These are phyloP conservation scores for Coelogynopora nodosa DNA, from an alignment of 2,888 invertebrate species.

Conservation along the genomic window DNA sequence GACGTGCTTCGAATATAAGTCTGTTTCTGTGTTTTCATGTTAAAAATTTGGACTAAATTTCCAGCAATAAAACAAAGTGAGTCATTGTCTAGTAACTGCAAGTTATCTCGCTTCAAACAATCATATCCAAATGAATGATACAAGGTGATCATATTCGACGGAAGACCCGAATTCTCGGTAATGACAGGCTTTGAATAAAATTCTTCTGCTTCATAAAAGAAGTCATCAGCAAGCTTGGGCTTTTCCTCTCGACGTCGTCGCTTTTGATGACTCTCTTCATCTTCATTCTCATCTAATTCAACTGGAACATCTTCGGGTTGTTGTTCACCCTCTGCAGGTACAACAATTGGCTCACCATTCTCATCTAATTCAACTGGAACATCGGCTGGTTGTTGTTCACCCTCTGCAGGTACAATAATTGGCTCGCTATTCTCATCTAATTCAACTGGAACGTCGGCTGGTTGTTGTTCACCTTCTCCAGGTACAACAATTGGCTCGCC, in stretches of 20 bases:
- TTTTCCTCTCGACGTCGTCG: slow-evolving; percentile 46
- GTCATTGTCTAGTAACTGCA: slow-evolving; percentile 72
- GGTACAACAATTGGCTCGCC: slow-evolving; percentile 26
- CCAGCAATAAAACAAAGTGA: slow-evolving; percentile 77
- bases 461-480: slow-evolving; percentile 13
- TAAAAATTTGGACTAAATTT: slow-evolving; percentile 74
- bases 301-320: slow-evolving; percentile 35
- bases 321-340: background rate
- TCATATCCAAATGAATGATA: slow-evolving; percentile 84
- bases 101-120: slow-evolving; percentile 74
- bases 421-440: slow-evolving; percentile 33
- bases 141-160: slow-evolving; percentile 54
- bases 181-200: slow-evolving; percentile 54
- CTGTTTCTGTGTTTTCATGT: slow-evolving; percentile 68
- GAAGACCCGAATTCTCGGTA: slow-evolving; percentile 57
- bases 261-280: background rate
- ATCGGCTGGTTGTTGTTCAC: background rate
- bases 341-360: slow-evolving; percentile 36
- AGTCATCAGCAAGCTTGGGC: slow-evolving; percentile 55
- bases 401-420: slow-evolving; percentile 4
- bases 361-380: slow-evolving; percentile 43
- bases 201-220: slow-evolving; percentile 57
- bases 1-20: slow-evolving; percentile 72
- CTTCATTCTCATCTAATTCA: slow-evolving; percentile 37
- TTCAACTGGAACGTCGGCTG: background rate